These are phyloP conservation scores for Anser cygnoides DNA, from an alignment of 2,113 vertebrate genomes.

Conservation along the genomic window DNA sequence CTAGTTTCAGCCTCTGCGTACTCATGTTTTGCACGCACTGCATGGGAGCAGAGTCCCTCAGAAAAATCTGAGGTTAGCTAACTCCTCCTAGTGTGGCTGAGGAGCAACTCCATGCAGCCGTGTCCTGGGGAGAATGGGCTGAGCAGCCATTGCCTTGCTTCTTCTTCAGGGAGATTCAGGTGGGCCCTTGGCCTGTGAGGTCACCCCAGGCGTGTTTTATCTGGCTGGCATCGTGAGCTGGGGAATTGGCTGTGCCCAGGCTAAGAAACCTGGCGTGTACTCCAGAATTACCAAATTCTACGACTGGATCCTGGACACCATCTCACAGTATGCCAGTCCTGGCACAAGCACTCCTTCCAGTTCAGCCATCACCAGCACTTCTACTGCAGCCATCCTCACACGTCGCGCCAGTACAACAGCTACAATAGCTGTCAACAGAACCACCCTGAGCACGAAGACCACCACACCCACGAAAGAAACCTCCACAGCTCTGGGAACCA, in stretches of 20 bases:
- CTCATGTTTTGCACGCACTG: background rate
- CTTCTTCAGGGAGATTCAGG: constrained; percentile 91
- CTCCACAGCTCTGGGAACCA: background rate
- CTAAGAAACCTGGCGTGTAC: constrained; percentile 89
- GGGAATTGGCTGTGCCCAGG: constrained; percentile 91
- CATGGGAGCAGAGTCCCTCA: fast-evolving
- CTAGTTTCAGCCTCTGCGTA: background rate
- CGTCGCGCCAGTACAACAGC: background rate
- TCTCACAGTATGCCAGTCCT: constrained; percentile 21
- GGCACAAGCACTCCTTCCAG: background rate
- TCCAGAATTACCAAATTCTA: constrained; percentile 83
- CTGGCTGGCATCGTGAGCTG: constrained; percentile 95
- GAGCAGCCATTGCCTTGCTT: constrained; percentile 4
- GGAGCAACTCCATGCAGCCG: background rate
- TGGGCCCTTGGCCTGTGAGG: constrained; percentile 92
- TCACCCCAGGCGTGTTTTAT: constrained; percentile 87
- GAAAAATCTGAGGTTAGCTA: background rate
- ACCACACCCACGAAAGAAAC: background rate
- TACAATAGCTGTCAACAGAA: background rate
- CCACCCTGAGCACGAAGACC: background rate
- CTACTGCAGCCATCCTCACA: background rate
- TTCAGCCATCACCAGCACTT: background rate
- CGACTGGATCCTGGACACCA: constrained; percentile 85
- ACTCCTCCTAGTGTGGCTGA: background rate
- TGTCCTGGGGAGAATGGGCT: background rate